A percentile compares a stretch with the other conserved stretches of the same genome.
Evolutionary conservation across 2,888 invertebrate genomes (phyloP).

Genomic region (Agrilus cyanescens): DNA sequence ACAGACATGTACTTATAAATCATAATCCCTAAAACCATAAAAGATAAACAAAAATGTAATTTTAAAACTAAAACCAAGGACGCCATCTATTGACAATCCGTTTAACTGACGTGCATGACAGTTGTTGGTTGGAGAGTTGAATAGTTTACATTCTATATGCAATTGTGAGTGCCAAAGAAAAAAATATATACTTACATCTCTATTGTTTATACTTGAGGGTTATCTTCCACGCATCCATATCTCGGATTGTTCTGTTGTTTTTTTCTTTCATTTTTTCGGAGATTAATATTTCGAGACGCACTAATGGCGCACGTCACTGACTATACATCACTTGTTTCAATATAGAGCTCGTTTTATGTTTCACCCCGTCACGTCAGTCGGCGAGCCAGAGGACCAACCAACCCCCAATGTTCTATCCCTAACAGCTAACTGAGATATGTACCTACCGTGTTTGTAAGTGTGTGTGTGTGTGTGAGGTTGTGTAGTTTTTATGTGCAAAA

Average conservation of each 20-base stretch:
- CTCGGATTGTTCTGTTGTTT: slow-evolving; percentile 26
- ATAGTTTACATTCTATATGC: too few species aligned
- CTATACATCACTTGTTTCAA: slow-evolving; percentile 42
- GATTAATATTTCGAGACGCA: slow-evolving; percentile 42
- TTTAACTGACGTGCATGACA: too few species aligned
- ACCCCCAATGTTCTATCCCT: slow-evolving; percentile 14
- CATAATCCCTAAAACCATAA: too few species aligned
- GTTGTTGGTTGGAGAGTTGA: too few species aligned
- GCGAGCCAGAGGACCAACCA: slow-evolving; percentile 11
- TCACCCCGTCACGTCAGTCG: slow-evolving; percentile 23
- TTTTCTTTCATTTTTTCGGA: slow-evolving; percentile 37
- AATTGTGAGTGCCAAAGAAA: too few species aligned
- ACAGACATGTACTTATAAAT: too few species aligned
- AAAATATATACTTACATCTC: too few species aligned
- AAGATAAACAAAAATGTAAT: too few species aligned
- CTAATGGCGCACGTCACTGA: slow-evolving; percentile 40
- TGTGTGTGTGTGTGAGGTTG: slow-evolving; percentile 6
- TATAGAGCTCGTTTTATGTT: slow-evolving; percentile 40
- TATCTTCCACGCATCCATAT: slow-evolving; percentile 5
- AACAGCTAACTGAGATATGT: slow-evolving; percentile 16
- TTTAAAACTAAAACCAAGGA: too few species aligned
- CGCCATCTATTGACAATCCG: too few species aligned
- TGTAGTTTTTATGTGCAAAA: slow-evolving; percentile 26
- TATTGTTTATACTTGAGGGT: too few species aligned
- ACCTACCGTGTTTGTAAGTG: slow-evolving; percentile 2